Percentiles rank a stretch among this genome's conserved stretches.
Conservation (phyloP, 2,113 vertebrate genomes). For the Panthera uncia region DNA sequence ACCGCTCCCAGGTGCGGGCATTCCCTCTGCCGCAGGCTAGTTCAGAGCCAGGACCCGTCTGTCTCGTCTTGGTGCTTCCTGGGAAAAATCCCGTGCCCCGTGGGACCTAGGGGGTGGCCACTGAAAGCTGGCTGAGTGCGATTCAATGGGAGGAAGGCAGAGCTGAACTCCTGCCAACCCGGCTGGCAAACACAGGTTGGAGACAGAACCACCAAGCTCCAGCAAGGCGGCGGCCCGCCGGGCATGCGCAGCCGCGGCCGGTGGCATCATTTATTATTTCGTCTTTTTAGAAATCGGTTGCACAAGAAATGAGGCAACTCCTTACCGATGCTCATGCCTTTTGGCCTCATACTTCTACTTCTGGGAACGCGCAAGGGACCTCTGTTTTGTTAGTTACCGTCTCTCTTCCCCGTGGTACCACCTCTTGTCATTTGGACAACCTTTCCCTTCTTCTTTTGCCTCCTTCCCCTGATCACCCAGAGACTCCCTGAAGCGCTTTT, state of each 20-base stretch:
- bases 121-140: neutral
- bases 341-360: neutral
- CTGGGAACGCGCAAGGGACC: neutral
- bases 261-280: neutral
- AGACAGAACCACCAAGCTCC: neutral
- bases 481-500: neutral
- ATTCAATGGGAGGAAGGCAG: neutral
- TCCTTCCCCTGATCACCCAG: neutral
- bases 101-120: neutral
- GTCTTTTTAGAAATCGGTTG: neutral
- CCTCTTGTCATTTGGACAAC: neutral
- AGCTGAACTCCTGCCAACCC: neutral
- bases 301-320: neutral
- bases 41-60: neutral
- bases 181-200: neutral
- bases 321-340: neutral
- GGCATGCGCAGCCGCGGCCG: fast-evolving
- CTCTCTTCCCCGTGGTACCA: neutral
- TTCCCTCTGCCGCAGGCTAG: neutral
- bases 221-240: neutral
- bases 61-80: neutral
- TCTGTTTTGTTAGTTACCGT: neutral
- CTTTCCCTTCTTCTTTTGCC: neutral
- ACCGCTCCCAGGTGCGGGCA: neutral
- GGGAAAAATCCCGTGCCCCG: neutral